These are phyloP conservation scores for Cordylochernes scorpioides DNA, from an alignment of 2,888 invertebrate genomes.

Conservation along the genomic window DNA sequence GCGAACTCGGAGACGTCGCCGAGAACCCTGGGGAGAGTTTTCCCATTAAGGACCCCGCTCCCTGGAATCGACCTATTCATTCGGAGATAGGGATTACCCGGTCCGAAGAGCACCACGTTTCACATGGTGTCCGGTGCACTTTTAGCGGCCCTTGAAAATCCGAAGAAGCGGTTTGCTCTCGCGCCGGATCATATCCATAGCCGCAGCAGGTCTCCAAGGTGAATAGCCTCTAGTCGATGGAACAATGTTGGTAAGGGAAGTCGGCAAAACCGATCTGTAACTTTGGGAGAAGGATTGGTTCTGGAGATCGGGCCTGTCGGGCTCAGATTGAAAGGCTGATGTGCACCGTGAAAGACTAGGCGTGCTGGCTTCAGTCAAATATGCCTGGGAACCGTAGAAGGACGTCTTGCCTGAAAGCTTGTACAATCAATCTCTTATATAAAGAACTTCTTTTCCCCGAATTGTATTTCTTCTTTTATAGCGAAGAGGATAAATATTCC, in stretches of 20 bases:
- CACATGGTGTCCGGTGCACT: slow-evolving; percentile 20
- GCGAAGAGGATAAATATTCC: no score
- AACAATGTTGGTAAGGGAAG: slow-evolving; percentile 40
- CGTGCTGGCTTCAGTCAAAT: no score
- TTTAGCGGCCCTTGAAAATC: slow-evolving; percentile 23
- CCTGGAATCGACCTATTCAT: slow-evolving; percentile 24
- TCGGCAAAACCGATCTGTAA: slow-evolving; percentile 34
- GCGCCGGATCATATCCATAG: slow-evolving; percentile 25
- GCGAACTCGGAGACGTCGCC: slow-evolving; percentile 21
- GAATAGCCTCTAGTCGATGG: slow-evolving; percentile 37
- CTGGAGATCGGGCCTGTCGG: slow-evolving; percentile 37
- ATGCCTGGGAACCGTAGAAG: no score
- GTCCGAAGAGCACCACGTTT: slow-evolving; percentile 23
- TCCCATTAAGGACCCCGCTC: slow-evolving; percentile 23
- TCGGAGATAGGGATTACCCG: slow-evolving; percentile 21
- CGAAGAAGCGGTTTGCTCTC: slow-evolving; percentile 13
- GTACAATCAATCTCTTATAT: no score
- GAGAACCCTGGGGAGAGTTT: slow-evolving; percentile 23
- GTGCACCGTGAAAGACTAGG: no score
- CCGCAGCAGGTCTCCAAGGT: slow-evolving; percentile 49
- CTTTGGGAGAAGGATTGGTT: slow-evolving; percentile 42
- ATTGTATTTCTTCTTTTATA: no score
- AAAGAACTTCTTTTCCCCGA: no score
- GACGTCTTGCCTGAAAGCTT: no score
- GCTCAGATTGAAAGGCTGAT: no score